Evolutionary conservation across 2,113 vertebrate species (phyloP), one percentile per base, ranked within the genome.

Genomic region (Gila orcuttii): DNA sequence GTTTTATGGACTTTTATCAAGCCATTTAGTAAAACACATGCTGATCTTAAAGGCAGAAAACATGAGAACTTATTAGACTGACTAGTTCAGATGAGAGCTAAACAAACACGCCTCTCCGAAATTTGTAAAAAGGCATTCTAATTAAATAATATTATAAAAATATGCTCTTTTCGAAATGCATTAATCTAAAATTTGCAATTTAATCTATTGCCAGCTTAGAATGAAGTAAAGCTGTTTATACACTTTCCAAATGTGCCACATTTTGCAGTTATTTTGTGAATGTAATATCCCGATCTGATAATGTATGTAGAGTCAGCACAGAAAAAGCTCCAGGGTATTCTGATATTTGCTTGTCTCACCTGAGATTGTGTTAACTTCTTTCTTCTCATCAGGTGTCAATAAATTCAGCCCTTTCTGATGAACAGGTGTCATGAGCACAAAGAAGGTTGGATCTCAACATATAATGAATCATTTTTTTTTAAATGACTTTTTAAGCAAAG

Each of bases 371-470:
- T 86, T 71, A 80, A 86, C 66, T 71, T 66, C 23, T 42, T 31
- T 42, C 55, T 50, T 4, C 68, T 82, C 79, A 79, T 75, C 84
- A 79, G 79, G 88, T 89, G 88, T 87, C 77, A 85, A 87, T 87
- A 81, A 84, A 87, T 82, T 62, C 57, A 25, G 55, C 23, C 76
- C 28, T 87, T 76, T 45, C 80, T 86, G 83, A 81, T 36, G 79
- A 75, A 45, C 79, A 82, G 39, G 79, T 82, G 79, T 23, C 62
- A 33, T 82, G 62, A 82, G 62, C 60, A 64, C 25, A 36, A 45
- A 57, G 42, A 11, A 25, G 25, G 21, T 21, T 69, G 19, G 19
- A 60, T 50, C 39, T 64, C 7, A 4, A 7, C 33, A 59, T 50
- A 55, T 21, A 77, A 52, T 33, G 0, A n/a, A 55, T 33, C 1